Conservation (phyloP, 2,797 vertebrate species). For the Sebastes wilsoni region DNA sequence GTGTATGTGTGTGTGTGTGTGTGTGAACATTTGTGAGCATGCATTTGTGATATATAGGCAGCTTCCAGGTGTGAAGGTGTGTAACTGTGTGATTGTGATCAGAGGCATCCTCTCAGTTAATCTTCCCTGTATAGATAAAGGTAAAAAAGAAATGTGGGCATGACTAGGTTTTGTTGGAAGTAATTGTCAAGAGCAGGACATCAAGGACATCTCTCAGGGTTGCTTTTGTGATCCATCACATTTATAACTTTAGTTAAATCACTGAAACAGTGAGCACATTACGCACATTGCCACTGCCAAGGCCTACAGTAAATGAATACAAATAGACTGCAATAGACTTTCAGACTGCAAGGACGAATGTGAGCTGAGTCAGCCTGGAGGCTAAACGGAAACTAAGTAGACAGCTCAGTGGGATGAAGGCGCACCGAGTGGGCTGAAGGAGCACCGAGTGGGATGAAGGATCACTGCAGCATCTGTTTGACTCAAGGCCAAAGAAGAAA, state of each 20-base stretch:
- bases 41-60: background rate
- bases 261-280: background rate
- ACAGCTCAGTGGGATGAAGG: background rate
- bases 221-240: background rate
- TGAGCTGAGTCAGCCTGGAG: background rate
- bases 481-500: background rate
- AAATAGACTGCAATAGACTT: background rate
- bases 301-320: background rate
- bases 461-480: background rate
- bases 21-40: background rate
- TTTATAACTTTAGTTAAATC: background rate
- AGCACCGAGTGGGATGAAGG: background rate
- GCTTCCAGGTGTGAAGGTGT: background rate
- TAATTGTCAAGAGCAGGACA: background rate
- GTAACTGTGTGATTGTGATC: background rate
- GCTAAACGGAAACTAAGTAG: background rate
- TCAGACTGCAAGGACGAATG: background rate
- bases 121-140: background rate
- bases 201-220: background rate
- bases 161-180: background rate
- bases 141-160: background rate
- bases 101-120: background rate
- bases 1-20: background rate
- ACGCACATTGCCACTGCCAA: background rate
- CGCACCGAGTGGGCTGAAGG: background rate